Base-by-base conservation (phyloP, 2,113 vertebrate genomes). In the Agelaius tricolor region DNA sequence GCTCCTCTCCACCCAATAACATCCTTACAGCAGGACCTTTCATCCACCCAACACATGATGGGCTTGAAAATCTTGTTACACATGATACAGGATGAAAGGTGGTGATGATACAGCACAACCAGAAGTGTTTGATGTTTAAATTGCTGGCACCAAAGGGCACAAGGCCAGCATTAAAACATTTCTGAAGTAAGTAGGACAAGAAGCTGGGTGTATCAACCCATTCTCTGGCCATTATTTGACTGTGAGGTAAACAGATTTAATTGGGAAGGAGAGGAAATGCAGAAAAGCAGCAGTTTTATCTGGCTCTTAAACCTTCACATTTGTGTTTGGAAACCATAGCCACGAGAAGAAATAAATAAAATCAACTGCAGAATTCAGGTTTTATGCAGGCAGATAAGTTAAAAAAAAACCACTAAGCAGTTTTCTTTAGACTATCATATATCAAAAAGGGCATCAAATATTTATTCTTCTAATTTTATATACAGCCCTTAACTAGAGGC, bases 31-130 rank as follows among this genome's bases (percentile, higher is more conserved):
- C 58, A 91, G 81, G 63, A 57, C 65, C 68, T 95, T 92, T 93
- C 68, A 94, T 86, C 88, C 49, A 87, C 65, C 59, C 85, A 84
- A 35, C 59, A 68, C 59, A 83, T 0, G 43, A 92, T 68, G 68
- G 89, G 81, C 92, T 78, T 92, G 94, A 95, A 96, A 95, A 67
- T 96, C 92, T 92, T 55, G 90, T 96, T 95, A 78, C n/a, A 31
- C 52, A 13, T 22, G 39, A 46, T 43, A 27, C 78, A 67, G 72
- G 59, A 75, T 86, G 71, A 78, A 63, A 80, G 55, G 55, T 3
- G 3, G 46, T 79, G 81, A 93, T 77, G 92, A 96, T 52, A 18
- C 33, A 86, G 92, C 87, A 66, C 33, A 83, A 43, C 26, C 55
- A 79, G 33, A 94, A 47, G 58, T 85, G 68, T 86, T 94, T 95